phyloP scores from a whole-genome alignment of 1,140 invertebrate species.

The Nylanderia fulva region DNA sequence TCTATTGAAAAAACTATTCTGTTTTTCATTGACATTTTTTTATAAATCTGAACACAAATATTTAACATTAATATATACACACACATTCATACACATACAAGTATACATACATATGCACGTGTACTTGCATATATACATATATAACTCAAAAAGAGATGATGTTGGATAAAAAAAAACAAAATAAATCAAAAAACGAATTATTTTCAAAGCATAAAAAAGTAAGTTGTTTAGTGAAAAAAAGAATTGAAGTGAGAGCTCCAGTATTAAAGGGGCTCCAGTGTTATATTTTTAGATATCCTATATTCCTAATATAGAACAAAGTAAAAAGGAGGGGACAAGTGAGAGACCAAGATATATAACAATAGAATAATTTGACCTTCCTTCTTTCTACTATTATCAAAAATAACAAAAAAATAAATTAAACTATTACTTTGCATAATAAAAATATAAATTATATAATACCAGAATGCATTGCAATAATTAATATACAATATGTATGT shows the following conservation, averaged over 20 bases:
- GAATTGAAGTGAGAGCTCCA: conserved; percentile 72
- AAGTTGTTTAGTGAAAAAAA: neutral
- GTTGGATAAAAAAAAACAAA: conserved; percentile 30
- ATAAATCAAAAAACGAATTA: neutral
- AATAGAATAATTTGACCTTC: neutral
- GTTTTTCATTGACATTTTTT: neutral
- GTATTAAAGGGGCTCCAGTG: conserved; percentile 69
- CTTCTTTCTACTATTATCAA: neutral
- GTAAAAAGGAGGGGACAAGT: neutral
- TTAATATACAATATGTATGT: neutral
- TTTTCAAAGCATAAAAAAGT: conserved; percentile 36
- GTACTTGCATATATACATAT: too few relatives aligned
- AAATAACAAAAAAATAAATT: neutral
- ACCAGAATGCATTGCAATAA: neutral
- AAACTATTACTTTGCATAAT: too few relatives aligned
- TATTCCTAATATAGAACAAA: conserved; percentile 71
- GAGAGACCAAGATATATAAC: too few relatives aligned
- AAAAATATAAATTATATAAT: neutral
- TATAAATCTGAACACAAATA: neutral
- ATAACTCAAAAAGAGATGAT: too few relatives aligned
- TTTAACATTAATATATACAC: neutral
- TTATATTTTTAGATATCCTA: conserved; percentile 79
- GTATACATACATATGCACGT: too few relatives aligned
- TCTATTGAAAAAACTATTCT: neutral
- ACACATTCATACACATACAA: too few relatives aligned